Percentiles rank a stretch among this genome's conserved stretches.
phyloP scores from a whole-genome alignment of 2,888 invertebrate species.

The Camponotus fellah region DNA sequence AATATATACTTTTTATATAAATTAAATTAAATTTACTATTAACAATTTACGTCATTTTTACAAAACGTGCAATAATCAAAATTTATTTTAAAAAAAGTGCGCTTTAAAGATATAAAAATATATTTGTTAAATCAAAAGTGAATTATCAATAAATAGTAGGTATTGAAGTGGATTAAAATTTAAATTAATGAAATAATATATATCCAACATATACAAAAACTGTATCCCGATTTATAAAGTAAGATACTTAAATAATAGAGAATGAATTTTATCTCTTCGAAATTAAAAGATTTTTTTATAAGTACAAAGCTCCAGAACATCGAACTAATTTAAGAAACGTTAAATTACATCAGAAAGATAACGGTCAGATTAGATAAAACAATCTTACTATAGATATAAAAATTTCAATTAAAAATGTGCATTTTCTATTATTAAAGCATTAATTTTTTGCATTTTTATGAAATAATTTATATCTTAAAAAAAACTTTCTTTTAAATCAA shows the following conservation, averaged over 20 bases:
- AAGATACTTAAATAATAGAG: not conserved
- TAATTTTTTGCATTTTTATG: not conserved
- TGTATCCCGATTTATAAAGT: not conserved
- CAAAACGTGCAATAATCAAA: not conserved
- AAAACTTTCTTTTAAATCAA: not conserved
- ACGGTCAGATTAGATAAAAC: not conserved
- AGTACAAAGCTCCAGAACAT: not conserved
- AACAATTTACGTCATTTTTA: not conserved
- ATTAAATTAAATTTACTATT: conserved; percentile 1
- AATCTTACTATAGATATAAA: not conserved
- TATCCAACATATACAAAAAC: not conserved
- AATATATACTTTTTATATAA: not conserved
- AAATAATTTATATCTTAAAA: not conserved
- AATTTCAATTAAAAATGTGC: not conserved
- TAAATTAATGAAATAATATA: conserved; percentile 25
- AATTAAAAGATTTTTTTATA: not conserved
- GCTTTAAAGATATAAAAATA: conserved; percentile 6
- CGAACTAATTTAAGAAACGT: not conserved
- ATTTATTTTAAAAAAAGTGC: conserved; percentile 3
- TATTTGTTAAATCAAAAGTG: not conserved
- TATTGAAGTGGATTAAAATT: not conserved
- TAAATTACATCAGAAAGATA: not conserved
- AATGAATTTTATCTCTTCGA: not conserved
- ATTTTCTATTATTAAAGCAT: not conserved
- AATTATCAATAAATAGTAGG: not conserved